Evolutionary conservation across 1,140 invertebrate species (phyloP), one percentile per base, ranked within the genome.

Genomic region (Calycopis cecrops): DNA sequence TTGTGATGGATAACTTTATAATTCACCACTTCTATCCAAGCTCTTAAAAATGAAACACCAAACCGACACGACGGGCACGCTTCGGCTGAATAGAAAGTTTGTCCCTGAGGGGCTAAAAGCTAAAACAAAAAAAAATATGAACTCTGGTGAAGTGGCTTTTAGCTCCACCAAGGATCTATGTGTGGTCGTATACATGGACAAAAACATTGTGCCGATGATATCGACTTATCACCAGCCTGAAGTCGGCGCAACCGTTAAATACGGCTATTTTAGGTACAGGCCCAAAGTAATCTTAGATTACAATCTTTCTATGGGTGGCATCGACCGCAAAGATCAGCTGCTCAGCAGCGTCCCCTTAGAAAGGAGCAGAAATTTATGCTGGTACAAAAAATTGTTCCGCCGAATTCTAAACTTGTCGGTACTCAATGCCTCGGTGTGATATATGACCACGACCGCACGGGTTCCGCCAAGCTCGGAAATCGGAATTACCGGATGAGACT

Each of bases 261-360:
- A 59, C 35, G 44, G 52, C 35, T 3, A 16, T 40, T 11, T 33
- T 17, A 48, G 12, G 4, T 60, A 54, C 28, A 69, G 69, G 37
- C 65, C 71, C 14, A 56, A 8, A 16, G 28, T 64, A 16, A 63
- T 74, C 11, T 55, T 62, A 0, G 64, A 74, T 42, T 76, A 76
- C 48, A 76, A 72, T 52, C 63, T 62, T 28, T 35, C 21, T 18
- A 70, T 68, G 67, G 65, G 62, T 16, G 62, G 57, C 8, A 52
- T 73, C 8, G 70, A 71, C 48, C 42, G 42, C n/a, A 59, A 62
- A 21, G 67, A 71, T 51, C 70, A 72, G 52, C 49, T 38, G 12
- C 42, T 60, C 35, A 55, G 53, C 3, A 62, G 59, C 37, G 49
- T 57, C 2, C 64, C 57, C 16, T n/a, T 66, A 34, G 67, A 69